These are phyloP conservation scores for Crocuta crocuta DNA, from an alignment of 2,113 vertebrate genomes.

Conservation along the genomic window DNA sequence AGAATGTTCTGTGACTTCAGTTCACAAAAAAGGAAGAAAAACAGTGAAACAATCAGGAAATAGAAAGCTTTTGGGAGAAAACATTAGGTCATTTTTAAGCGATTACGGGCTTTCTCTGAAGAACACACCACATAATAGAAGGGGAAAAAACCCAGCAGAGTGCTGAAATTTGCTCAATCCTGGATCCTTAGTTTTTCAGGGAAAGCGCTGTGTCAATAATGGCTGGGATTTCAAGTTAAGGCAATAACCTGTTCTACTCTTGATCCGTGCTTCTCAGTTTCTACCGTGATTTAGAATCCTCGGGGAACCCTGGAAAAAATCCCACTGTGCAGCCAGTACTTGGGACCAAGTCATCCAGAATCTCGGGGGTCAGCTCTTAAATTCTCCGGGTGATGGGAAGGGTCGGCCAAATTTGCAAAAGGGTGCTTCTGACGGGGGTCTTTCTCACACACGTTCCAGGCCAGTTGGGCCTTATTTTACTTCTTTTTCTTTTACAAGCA, in stretches of 20 bases:
- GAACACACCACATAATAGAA: not conserved
- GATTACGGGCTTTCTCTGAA: not conserved
- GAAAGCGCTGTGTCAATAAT: fast-evolving
- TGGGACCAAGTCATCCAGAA: fast-evolving
- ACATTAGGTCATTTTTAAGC: not conserved
- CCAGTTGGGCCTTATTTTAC: no score
- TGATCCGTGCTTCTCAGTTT: not conserved
- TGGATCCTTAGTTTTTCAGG: not conserved
- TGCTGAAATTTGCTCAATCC: no score
- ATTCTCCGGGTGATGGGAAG: fast-evolving
- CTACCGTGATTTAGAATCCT: fast-evolving
- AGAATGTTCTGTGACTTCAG: not conserved
- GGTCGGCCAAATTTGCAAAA: fast-evolving
- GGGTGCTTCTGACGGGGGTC: fast-evolving
- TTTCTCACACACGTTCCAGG: fast-evolving
- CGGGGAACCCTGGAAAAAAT: fast-evolving
- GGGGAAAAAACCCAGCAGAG: fast-evolving
- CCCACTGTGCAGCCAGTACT: fast-evolving
- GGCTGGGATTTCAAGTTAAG: not conserved
- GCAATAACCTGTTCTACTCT: no score
- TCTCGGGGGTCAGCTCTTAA: fast-evolving
- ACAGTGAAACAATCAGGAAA: not conserved
- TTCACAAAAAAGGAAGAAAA: no score
- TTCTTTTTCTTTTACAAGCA: not conserved
- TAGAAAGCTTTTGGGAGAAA: not conserved